Conservation (phyloP, 2,797 vertebrate species). For the Taeniopygia guttata region DNA sequence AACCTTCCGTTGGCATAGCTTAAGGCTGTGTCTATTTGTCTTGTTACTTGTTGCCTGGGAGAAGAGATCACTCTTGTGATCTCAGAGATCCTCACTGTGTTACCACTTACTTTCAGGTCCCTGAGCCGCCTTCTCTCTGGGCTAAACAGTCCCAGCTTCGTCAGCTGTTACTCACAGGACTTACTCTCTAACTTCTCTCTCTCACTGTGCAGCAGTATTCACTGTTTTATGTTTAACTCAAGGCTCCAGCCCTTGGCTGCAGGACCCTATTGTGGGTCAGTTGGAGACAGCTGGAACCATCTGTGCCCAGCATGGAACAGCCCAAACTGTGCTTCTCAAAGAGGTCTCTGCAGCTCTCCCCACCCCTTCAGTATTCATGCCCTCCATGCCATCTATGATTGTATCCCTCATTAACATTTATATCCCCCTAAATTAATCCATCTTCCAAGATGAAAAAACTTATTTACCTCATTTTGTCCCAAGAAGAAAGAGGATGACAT, state of each 20-base stretch:
- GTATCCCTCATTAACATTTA: background rate
- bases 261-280: rapidly evolving
- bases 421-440: background rate
- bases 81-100: rapidly evolving
- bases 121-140: background rate
- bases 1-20: background rate
- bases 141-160: background rate
- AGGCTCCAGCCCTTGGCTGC: background rate
- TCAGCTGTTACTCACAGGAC: background rate
- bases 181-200: background rate
- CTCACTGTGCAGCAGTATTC: background rate
- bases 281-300: rapidly evolving
- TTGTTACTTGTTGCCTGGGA: too few species aligned
- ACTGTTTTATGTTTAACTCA: rapidly evolving
- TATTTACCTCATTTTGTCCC: background rate
- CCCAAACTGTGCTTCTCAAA: background rate
- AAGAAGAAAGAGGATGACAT: background rate
- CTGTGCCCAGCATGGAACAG: background rate
- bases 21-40: background rate
- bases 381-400: rapidly evolving
- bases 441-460: background rate
- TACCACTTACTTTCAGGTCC: background rate
- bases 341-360: background rate
- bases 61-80: too few species aligned
- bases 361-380: background rate